Evolutionary conservation across 2,113 vertebrate genomes (phyloP).

Genomic region (Hiodon tergisus): DNA sequence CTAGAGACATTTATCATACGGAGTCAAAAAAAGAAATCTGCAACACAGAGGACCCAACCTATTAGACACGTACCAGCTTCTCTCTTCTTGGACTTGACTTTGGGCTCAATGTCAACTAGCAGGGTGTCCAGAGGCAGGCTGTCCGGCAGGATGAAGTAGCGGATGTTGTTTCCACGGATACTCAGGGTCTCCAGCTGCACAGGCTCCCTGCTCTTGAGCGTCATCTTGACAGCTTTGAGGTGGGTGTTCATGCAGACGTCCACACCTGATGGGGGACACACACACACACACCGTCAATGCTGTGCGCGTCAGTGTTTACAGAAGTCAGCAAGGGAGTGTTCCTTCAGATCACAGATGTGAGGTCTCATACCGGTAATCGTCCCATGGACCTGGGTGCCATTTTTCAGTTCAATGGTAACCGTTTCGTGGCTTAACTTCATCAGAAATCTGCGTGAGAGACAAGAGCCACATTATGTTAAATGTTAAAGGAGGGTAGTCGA

Average conservation of each 20-base stretch:
- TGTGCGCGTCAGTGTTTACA: neutral
- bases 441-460: conserved; percentile 61
- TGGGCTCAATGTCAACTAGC: conserved; percentile 95
- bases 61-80: conserved; percentile 80
- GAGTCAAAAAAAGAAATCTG: no score
- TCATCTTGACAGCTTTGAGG: conserved; percentile 98
- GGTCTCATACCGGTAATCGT: conserved; percentile 69
- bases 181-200: conserved; percentile 92
- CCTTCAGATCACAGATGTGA: neutral
- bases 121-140: conserved; percentile 95
- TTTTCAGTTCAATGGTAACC: conserved; percentile 79
- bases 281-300: neutral
- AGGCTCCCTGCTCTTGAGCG: conserved; percentile 92
- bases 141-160: conserved; percentile 95
- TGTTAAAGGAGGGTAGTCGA: neutral
- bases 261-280: conserved; percentile 64
- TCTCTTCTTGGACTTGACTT: conserved; percentile 97
- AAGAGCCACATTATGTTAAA: no score
- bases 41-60: no score
- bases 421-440: conserved; percentile 84
- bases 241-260: conserved; percentile 99
- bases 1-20: no score
- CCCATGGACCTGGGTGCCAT: conserved; percentile 78
- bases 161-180: conserved; percentile 97
- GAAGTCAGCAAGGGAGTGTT: neutral